Conservation (phyloP, 1,140 invertebrate genomes). For the Temnothorax nylanderi region DNA sequence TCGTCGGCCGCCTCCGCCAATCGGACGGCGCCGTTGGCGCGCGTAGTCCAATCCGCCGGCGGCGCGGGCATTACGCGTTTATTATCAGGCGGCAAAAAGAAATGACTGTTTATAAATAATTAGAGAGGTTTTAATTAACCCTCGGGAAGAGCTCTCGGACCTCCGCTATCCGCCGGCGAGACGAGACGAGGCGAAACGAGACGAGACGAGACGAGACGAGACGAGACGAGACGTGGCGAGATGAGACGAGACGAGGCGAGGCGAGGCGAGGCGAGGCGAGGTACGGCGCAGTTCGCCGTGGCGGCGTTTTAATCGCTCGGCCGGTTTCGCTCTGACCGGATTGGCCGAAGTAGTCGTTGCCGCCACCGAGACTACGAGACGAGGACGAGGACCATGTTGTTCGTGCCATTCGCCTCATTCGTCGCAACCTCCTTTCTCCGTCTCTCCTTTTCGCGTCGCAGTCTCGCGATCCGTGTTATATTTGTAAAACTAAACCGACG, state of each 20-base stretch:
- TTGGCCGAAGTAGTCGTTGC: slow-evolving; percentile 25
- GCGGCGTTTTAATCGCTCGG: slow-evolving; percentile 72
- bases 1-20: slow-evolving; percentile 64
- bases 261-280: neutral
- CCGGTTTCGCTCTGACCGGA: slow-evolving; percentile 60
- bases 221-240: slow-evolving; percentile 18
- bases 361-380: slow-evolving; percentile 50
- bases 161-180: slow-evolving; percentile 63
- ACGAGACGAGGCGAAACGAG: slow-evolving; percentile 28
- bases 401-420: slow-evolving; percentile 43
- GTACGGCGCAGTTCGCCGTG: neutral
- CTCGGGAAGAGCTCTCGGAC: slow-evolving; percentile 78
- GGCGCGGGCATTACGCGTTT: slow-evolving; percentile 77
- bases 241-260: slow-evolving; percentile 8
- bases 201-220: slow-evolving; percentile 44
- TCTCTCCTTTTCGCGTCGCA: slow-evolving; percentile 3
- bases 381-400: slow-evolving; percentile 56
- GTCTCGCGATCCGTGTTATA: slow-evolving; percentile 67
- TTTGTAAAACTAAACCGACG: slow-evolving; percentile 73
- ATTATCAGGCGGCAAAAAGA: slow-evolving; percentile 80
- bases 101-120: slow-evolving; percentile 86
- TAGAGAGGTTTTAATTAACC: slow-evolving; percentile 86
- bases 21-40: slow-evolving; percentile 8
- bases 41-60: slow-evolving; percentile 66
- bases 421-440: slow-evolving; percentile 37